phyloP scores from a whole-genome alignment of 2,797 vertebrate genomes.

The Morus bassanus region DNA sequence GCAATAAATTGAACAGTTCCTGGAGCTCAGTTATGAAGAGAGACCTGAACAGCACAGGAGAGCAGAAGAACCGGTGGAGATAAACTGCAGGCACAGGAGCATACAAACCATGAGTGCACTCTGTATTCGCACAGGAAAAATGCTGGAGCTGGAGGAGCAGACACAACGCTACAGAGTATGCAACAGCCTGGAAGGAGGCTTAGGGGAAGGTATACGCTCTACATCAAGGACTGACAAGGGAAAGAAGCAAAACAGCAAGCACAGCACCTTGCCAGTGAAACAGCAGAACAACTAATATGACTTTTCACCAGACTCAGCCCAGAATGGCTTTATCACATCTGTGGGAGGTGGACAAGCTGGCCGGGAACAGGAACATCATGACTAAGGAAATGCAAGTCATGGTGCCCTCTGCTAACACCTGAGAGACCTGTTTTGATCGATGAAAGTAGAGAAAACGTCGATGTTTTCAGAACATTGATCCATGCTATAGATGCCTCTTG shows the following conservation, averaged over 20 bases:
- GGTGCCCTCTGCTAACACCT: neutral
- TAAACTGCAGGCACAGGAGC: neutral
- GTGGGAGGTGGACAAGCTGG: neutral
- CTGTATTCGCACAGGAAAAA: neutral
- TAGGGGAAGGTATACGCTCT: neutral
- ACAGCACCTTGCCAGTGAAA: neutral
- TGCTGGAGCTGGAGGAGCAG: neutral
- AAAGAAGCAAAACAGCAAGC: neutral
- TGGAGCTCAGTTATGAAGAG: neutral
- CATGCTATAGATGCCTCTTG: neutral
- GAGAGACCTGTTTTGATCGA: neutral
- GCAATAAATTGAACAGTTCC: neutral
- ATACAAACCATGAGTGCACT: fast-evolving
- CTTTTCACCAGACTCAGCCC: neutral
- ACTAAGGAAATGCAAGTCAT: neutral
- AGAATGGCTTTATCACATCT: neutral
- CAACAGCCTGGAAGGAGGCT: neutral
- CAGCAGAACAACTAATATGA: fast-evolving
- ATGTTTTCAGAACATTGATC: neutral
- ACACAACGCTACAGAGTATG: too few species aligned
- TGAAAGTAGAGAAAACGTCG: neutral
- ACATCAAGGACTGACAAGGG: neutral
- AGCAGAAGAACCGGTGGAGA: neutral
- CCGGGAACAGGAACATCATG: fast-evolving
- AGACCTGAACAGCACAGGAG: neutral